phyloP scores from a whole-genome alignment of 2,113 vertebrate species.

The Catharus fuscescens region DNA sequence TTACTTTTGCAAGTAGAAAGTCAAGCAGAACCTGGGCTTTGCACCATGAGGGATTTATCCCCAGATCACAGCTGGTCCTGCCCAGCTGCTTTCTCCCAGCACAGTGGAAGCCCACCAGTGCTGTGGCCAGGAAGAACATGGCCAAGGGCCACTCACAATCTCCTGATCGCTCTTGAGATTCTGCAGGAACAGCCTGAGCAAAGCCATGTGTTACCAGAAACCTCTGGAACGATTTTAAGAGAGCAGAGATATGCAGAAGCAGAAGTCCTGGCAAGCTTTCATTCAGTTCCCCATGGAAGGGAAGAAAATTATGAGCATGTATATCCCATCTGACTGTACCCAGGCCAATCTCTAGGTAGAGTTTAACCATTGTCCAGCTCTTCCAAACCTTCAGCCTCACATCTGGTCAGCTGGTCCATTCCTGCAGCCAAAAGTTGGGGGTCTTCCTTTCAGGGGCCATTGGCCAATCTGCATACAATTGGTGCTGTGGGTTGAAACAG shows the following conservation, averaged over 20 bases:
- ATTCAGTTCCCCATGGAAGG: background rate
- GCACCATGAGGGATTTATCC: rapidly evolving
- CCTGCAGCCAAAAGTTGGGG: background rate
- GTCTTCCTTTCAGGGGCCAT: background rate
- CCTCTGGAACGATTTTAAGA: constrained; percentile 3
- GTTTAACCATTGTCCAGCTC: background rate
- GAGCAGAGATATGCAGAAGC: constrained; percentile 30
- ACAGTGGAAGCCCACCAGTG: background rate
- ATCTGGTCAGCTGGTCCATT: background rate
- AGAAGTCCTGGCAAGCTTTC: constrained; percentile 53
- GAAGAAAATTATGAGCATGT: background rate
- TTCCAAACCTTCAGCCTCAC: constrained; percentile 13
- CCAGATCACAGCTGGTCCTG: background rate
- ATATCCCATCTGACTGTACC: constrained; percentile 27
- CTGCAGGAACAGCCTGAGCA: constrained; percentile 2
- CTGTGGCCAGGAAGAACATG: background rate
- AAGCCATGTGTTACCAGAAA: constrained; percentile 53
- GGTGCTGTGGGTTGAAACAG: constrained; percentile 50
- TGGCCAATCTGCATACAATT: constrained; percentile 59
- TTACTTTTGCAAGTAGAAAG: background rate
- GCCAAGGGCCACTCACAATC: background rate
- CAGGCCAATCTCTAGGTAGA: constrained; percentile 37
- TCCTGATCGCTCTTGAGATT: background rate
- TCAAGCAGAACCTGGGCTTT: background rate
- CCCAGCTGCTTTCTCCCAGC: background rate